phyloP scores from a whole-genome alignment of 2,888 invertebrate genomes.

The Andricus curvator region DNA sequence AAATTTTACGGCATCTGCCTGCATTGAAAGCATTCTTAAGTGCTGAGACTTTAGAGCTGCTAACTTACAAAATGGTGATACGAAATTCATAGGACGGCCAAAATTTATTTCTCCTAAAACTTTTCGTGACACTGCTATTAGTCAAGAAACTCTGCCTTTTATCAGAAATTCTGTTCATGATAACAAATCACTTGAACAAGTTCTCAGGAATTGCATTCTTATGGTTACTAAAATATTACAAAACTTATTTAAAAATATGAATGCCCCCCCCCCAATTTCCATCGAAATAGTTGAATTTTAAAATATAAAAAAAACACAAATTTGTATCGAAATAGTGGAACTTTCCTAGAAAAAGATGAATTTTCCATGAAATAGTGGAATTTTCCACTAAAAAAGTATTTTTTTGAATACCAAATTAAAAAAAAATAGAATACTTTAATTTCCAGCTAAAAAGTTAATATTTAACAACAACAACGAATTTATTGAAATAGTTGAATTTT shows the following conservation, averaged over 20 bases:
- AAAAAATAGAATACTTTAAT: too few species aligned
- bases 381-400: too few species aligned
- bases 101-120: not conserved
- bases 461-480: too few species aligned
- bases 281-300: too few species aligned
- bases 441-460: too few species aligned
- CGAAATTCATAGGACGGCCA: not conserved
- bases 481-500: too few species aligned
- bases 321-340: too few species aligned
- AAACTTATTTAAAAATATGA: not conserved
- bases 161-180: not conserved
- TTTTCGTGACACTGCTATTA: not conserved
- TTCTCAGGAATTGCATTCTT: not conserved
- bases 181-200: not conserved
- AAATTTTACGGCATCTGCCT: constrained; percentile 6
- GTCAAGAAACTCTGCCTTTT: not conserved
- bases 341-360: too few species aligned
- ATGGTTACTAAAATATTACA: not conserved
- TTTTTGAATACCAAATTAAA: too few species aligned
- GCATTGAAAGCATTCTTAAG: constrained; percentile 25
- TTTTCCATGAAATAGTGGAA: too few species aligned
- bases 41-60: not conserved
- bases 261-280: too few species aligned
- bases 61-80: constrained; percentile 5
- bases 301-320: too few species aligned